phyloP scores from a whole-genome alignment of 1,140 invertebrate genomes.

The Gonatopus flavifemur region DNA sequence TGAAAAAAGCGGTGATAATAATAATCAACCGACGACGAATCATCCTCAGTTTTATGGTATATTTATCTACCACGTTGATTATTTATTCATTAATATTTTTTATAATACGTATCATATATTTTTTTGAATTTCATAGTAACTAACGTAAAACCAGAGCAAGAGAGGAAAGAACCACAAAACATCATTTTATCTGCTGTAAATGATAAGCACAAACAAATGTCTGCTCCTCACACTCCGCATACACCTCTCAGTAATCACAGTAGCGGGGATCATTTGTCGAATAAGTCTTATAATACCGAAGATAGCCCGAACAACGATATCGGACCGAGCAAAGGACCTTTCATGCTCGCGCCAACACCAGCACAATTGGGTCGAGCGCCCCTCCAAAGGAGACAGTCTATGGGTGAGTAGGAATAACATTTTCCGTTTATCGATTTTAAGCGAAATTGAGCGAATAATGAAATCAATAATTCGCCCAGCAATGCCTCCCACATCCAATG shows the following conservation, averaged over 20 bases:
- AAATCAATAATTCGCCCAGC: conserved; percentile 19
- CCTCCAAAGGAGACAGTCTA: conserved; percentile 78
- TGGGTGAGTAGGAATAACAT: conserved; percentile 59
- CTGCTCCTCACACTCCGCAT: conserved; percentile 49
- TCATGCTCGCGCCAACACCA: conserved; percentile 88
- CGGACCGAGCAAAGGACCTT: conserved; percentile 60
- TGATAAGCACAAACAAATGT: conserved; percentile 47
- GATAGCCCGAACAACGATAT: conserved; percentile 53
- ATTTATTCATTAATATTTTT: not conserved
- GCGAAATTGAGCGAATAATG: not conserved
- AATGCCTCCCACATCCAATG: conserved; percentile 47
- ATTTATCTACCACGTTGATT: not conserved
- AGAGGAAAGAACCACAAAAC: conserved; percentile 40
- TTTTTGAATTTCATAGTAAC: conserved; percentile 26
- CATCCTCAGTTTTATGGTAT: conserved; percentile 49
- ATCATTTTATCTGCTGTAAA: conserved; percentile 31
- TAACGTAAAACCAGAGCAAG: conserved; percentile 43
- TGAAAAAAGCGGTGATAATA: conserved; percentile 41
- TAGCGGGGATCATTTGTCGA: conserved; percentile 40
- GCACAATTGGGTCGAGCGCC: conserved; percentile 88
- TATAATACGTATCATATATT: not conserved
- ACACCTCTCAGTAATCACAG: conserved; percentile 44
- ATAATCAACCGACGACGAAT: conserved; percentile 38
- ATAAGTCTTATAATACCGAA: conserved; percentile 42
- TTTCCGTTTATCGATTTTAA: not conserved